Base-by-base conservation (phyloP, 2,113 vertebrate genomes). In the Trinectes maculatus region DNA sequence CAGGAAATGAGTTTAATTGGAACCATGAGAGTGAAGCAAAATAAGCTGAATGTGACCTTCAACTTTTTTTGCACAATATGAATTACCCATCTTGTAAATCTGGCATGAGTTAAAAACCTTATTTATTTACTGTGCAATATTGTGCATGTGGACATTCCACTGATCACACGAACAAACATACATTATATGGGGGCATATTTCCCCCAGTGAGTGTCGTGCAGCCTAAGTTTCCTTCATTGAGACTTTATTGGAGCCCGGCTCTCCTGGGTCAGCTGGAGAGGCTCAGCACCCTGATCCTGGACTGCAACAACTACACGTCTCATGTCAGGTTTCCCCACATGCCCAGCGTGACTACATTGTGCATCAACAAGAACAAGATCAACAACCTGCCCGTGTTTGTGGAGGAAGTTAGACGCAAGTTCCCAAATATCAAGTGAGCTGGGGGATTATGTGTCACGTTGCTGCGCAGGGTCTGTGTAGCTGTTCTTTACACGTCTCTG, bases 291-390 rank as follows among this genome's bases (percentile, higher is more conserved):
- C 87, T 94, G 44, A 90, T 92, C 59, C 87, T 94, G 86, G 93
- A 93, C 79, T 82, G 89, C 44, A 93, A 94, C 85, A 89, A 79
- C 73, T 94, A 92, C 83, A 90, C 75, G 2, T 82, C 91, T 13
- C 93, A 93, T 28, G 85, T 93, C 15, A 93, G 91, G 77, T 93
- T 94, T 43, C 91, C 93, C 58, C 93, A 83, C 83, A 90, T 94
- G 91, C 85, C 89, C 0, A 89, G 85, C 2, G 36, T 93, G 71
- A 92, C 87, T 79, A 86, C 90, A 0, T 7, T 94, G 59, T 92
- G 87, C 86, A 85, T 94, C 89, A 94, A 93, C 88, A 93, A 92
- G 77, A 93, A 93, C 91, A 89, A 84, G 60, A 87, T 94, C 62
- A 83, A 82, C 77, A 93, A 94, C 37, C 84, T 93, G 54, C 91